Evolutionary conservation across 2,113 vertebrate species (phyloP), one percentile per base, ranked within the genome.

Genomic region (Todiramphus saurophagus): DNA sequence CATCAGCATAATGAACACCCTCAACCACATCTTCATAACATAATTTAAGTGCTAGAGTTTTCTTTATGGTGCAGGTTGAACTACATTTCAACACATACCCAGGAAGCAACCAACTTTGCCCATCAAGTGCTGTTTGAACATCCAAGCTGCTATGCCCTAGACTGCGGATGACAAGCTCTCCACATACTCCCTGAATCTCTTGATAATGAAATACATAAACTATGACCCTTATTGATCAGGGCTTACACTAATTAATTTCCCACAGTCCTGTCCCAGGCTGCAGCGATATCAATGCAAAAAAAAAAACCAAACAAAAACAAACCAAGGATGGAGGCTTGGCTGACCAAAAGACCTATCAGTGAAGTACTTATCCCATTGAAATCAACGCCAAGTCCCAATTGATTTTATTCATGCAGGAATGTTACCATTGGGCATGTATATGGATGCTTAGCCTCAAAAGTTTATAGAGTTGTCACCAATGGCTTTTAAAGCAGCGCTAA

Each of bases 141-240:
- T 78, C 20, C 78, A 30, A 10, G 14, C 51, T 51, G 28, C 43
- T 70, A 4, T 82, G 64, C 66, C 58, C 90, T 85, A 74, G 51
- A 53, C 51, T 74, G 73, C 1, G 1, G 53, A 83, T 93, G 93
- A 92, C 90, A 90, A 94, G 62, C 86, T 97, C 89, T 73, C 83
- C 62, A 79, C 77, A 30, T 60, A 91, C 85, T 92, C 86, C 88
- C 92, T 83, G 80, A 84, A 92, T 91, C 76, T 96, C 92, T 92
- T 94, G 96, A 96, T 96, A 96, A 91, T 95, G 92, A 96, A 96
- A 97, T 96, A 96, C 95, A 79, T 84, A 96, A 95, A 96, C 92
- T 92, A 46, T 92, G 92, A 97, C 89, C 96, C 63, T 87, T 96
- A 97, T 96, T 93, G 94, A 96, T 96, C 90, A 69, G 76, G 58